Conservation (phyloP, 2,113 vertebrate species). For the Pangasianodon gigas region DNA sequence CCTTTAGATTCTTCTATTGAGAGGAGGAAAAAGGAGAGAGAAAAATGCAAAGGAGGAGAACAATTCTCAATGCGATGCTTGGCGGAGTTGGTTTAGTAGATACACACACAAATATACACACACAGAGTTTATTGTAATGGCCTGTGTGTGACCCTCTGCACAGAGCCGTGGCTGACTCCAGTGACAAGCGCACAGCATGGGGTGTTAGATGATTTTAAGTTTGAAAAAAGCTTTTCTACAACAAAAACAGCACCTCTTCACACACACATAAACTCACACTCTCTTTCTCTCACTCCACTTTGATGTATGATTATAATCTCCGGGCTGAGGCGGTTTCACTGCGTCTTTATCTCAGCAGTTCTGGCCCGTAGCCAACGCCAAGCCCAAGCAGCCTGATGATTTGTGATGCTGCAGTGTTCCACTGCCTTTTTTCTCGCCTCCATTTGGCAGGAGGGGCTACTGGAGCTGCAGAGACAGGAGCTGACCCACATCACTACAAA, state of each 20-base stretch:
- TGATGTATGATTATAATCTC: slow-evolving; percentile 55
- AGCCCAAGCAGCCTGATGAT: slow-evolving; percentile 49
- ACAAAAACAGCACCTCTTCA: slow-evolving; percentile 12
- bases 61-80: background rate
- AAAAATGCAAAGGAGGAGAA: background rate
- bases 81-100: background rate
- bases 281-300: slow-evolving; percentile 14
- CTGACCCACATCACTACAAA: slow-evolving; percentile 29
- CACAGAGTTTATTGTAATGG: background rate
- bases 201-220: slow-evolving; percentile 31
- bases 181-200: slow-evolving; percentile 18
- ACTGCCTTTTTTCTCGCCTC: slow-evolving; percentile 15
- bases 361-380: slow-evolving; percentile 36
- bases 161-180: background rate
- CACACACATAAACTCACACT: slow-evolving; percentile 26
- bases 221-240: slow-evolving; percentile 19
- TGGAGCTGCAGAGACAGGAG: slow-evolving; percentile 22
- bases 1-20: background rate
- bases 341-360: slow-evolving; percentile 49
- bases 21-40: background rate
- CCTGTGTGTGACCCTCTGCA: slow-evolving; percentile 13
- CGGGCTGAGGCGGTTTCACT: slow-evolving; percentile 45
- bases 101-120: background rate
- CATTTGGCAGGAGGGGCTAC: slow-evolving; percentile 22
- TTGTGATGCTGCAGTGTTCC: slow-evolving; percentile 50